Percentiles rank a stretch among this genome's conserved stretches.
phyloP scores from a whole-genome alignment of 2,888 invertebrate genomes.

The Aleiodes alternator region DNA sequence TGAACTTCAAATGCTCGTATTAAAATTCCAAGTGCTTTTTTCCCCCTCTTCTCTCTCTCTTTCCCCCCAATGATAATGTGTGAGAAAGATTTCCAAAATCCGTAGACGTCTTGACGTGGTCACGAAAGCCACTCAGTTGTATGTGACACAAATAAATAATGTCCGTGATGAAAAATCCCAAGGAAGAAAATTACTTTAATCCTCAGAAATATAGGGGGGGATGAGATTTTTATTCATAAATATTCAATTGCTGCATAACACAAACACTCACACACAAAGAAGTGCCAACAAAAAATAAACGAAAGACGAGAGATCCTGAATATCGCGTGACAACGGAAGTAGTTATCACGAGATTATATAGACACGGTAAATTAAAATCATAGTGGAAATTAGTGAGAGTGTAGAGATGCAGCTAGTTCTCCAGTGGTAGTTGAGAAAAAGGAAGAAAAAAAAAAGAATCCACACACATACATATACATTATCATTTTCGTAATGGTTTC shows the following conservation, averaged over 20 bases:
- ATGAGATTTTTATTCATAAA: background rate
- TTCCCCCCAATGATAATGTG: background rate
- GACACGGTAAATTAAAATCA: conserved; percentile 21
- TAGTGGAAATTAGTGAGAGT: conserved; percentile 34
- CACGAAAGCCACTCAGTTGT: conserved; percentile 30
- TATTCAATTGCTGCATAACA: background rate
- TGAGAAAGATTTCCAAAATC: conserved; percentile 32
- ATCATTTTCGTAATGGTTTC: conserved; percentile 41
- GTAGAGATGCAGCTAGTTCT: conserved; percentile 13
- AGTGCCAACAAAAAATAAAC: background rate
- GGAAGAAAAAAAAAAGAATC: background rate
- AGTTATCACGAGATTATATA: conserved; percentile 27
- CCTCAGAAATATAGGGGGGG: conserved; percentile 10
- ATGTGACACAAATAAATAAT: conserved; percentile 35
- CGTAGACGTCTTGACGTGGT: conserved; percentile 28
- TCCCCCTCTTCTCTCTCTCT: background rate
- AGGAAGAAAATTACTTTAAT: conserved; percentile 41
- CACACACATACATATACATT: background rate
- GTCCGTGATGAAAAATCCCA: conserved; percentile 17
- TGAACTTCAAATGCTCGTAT: too few relatives aligned
- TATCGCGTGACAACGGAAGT: conserved; percentile 49
- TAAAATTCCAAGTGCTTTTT: background rate
- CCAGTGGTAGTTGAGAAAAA: background rate
- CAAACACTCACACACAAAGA: background rate
- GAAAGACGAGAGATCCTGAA: conserved; percentile 35